Conservation (phyloP, 92 coral and sea anemone species). For the Heliopora coerulea region DNA sequence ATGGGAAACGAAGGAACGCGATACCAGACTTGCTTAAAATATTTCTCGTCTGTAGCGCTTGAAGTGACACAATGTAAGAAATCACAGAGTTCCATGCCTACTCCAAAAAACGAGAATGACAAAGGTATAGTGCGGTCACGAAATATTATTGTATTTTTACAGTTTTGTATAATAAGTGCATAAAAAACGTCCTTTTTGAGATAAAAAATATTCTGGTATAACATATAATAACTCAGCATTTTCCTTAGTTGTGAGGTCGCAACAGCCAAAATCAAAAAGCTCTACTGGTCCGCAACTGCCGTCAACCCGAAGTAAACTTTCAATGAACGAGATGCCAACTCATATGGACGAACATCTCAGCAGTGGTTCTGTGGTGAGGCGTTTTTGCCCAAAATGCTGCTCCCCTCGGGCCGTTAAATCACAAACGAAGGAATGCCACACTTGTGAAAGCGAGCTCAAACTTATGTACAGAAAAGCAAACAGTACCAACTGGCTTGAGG, state of each 20-base stretch:
- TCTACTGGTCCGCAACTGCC: background rate
- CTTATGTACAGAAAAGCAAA: slow-evolving; percentile 3
- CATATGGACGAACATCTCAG: background rate
- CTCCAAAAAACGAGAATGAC: background rate
- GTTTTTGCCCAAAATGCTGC: slow-evolving; percentile 13
- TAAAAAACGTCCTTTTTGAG: no score
- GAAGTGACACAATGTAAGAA: background rate
- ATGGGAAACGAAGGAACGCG: background rate
- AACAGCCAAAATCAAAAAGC: background rate
- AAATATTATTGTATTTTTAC: no score
- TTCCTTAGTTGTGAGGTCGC: background rate
- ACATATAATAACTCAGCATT: no score
- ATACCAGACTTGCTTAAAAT: background rate
- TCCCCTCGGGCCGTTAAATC: slow-evolving; percentile 3
- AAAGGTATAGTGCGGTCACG: no score
- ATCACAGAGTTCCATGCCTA: background rate
- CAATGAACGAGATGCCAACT: slow-evolving; percentile 5
- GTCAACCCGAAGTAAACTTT: background rate
- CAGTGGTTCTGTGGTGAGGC: slow-evolving; percentile 10
- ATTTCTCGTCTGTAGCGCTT: background rate
- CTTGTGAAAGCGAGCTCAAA: slow-evolving; percentile 2
- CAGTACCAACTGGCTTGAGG: background rate
- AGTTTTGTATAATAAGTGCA: no score
- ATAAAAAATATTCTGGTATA: no score
- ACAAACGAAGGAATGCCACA: background rate